These are phyloP conservation scores for Thereva unica DNA, from an alignment of 2,888 invertebrate species.

Conservation along the genomic window DNA sequence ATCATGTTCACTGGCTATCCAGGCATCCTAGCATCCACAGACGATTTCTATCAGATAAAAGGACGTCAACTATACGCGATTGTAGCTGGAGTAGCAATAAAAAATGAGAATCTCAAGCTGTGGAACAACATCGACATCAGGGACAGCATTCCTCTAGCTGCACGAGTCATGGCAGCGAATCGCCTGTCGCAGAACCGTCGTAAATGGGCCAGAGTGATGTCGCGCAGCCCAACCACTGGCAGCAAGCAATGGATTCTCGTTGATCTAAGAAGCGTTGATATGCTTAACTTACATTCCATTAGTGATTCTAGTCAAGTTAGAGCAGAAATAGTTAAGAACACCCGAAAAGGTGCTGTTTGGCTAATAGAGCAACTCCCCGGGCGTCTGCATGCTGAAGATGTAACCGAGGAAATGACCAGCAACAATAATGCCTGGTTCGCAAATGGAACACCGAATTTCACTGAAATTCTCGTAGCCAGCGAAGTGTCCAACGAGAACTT, in stretches of 20 bases:
- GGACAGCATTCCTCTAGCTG: constrained; percentile 64
- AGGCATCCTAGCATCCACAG: constrained; percentile 78
- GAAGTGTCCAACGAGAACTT: constrained; percentile 49
- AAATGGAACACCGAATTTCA: constrained; percentile 55
- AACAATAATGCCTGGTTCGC: constrained; percentile 63
- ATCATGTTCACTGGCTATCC: constrained; percentile 84
- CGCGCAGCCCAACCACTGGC: constrained; percentile 76
- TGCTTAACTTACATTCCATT: constrained; percentile 48
- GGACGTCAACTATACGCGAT: constrained; percentile 65
- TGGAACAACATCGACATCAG: constrained; percentile 70
- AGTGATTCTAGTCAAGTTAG: constrained; percentile 45
- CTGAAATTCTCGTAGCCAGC: constrained; percentile 51
- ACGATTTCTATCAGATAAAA: constrained; percentile 77
- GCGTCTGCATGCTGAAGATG: constrained; percentile 61
- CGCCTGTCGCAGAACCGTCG: constrained; percentile 72
- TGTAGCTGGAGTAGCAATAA: constrained; percentile 77
- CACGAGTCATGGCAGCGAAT: constrained; percentile 81
- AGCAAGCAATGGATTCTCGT: constrained; percentile 87
- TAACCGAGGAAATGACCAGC: constrained; percentile 30
- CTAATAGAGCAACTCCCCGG: constrained; percentile 80
- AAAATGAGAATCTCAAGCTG: constrained; percentile 71
- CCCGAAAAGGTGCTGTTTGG: constrained; percentile 61
- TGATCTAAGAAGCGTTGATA: constrained; percentile 65
- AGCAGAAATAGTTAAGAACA: constrained; percentile 34
- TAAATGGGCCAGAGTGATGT: constrained; percentile 74